Conservation (phyloP, 92 coral and sea anemone species). For the Porites rus region DNA sequence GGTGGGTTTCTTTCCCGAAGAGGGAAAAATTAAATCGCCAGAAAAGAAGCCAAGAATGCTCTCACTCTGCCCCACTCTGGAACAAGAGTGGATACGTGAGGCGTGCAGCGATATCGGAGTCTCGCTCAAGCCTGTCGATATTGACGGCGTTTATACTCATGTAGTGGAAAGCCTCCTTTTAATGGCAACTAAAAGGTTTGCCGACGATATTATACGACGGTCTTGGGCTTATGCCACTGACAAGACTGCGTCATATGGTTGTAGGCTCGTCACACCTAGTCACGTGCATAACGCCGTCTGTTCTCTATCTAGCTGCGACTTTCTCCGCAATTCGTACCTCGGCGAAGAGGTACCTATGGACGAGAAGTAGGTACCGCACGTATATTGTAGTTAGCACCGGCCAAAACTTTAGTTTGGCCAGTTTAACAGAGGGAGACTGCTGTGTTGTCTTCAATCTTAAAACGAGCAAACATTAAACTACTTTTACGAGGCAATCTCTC, state of each 20-base stretch:
- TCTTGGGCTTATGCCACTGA: slow-evolving; percentile 76
- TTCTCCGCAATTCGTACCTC: slow-evolving; percentile 70
- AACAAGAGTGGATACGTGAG: slow-evolving; percentile 87
- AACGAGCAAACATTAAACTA: not conserved
- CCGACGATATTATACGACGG: slow-evolving; percentile 78
- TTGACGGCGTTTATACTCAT: slow-evolving; percentile 77
- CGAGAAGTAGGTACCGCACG: slow-evolving; percentile 16
- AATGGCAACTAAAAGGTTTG: slow-evolving; percentile 68
- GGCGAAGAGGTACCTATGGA: slow-evolving; percentile 27
- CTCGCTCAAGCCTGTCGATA: slow-evolving; percentile 52
- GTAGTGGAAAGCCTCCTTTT: slow-evolving; percentile 76
- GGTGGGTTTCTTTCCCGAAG: slow-evolving; percentile 33
- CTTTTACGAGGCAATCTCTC: not conserved
- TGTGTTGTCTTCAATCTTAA: not conserved
- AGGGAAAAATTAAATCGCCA: slow-evolving; percentile 4
- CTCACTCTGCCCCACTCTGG: slow-evolving; percentile 66
- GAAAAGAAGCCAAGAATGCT: slow-evolving; percentile 36
- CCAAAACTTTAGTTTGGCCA: not conserved
- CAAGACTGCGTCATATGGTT: slow-evolving; percentile 62
- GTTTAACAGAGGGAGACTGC: no score
- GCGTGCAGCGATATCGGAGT: slow-evolving; percentile 82
- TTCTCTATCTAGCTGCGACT: slow-evolving; percentile 81
- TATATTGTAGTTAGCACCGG: not conserved
- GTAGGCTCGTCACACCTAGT: slow-evolving; percentile 74
- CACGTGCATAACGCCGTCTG: slow-evolving; percentile 82